Evolutionary conservation across 2,888 invertebrate genomes (phyloP).

Genomic region (Chouioia cunea): DNA sequence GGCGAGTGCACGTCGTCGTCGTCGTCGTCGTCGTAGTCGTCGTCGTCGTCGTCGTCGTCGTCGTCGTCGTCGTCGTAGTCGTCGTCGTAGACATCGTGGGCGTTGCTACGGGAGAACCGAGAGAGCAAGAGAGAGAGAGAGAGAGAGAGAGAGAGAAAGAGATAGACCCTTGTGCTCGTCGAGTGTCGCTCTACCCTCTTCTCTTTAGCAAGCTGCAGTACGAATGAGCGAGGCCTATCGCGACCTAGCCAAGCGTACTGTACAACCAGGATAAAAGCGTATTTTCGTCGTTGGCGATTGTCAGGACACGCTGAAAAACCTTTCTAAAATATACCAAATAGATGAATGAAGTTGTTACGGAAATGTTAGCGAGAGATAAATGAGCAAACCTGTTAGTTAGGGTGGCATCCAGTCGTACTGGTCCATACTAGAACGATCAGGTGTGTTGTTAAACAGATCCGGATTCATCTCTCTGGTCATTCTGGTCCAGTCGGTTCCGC

Average conservation of each 20-base stretch:
- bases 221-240: no score
- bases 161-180: constrained; percentile 68
- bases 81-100: constrained; percentile 65
- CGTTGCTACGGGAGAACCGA: constrained; percentile 63
- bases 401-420: constrained; percentile 36
- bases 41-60: constrained; percentile 62
- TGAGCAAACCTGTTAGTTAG: constrained; percentile 33
- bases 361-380: constrained; percentile 6
- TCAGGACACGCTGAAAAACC: no score
- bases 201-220: not conserved
- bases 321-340: no score
- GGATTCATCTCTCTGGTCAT: constrained; percentile 23
- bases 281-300: no score
- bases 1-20: constrained; percentile 55
- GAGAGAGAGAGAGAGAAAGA: constrained; percentile 50
- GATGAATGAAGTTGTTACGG: not conserved
- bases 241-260: no score
- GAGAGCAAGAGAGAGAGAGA: no score
- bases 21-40: constrained; percentile 63
- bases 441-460: constrained; percentile 30
- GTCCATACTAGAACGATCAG: constrained; percentile 34
- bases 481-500: constrained; percentile 34
- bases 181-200: constrained; percentile 62
- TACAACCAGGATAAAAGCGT: no score
- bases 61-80: constrained; percentile 64